Percentiles rank a stretch among this genome's conserved stretches.
Conservation (phyloP, 2,113 vertebrate genomes). For the Cichladusa arquata region DNA sequence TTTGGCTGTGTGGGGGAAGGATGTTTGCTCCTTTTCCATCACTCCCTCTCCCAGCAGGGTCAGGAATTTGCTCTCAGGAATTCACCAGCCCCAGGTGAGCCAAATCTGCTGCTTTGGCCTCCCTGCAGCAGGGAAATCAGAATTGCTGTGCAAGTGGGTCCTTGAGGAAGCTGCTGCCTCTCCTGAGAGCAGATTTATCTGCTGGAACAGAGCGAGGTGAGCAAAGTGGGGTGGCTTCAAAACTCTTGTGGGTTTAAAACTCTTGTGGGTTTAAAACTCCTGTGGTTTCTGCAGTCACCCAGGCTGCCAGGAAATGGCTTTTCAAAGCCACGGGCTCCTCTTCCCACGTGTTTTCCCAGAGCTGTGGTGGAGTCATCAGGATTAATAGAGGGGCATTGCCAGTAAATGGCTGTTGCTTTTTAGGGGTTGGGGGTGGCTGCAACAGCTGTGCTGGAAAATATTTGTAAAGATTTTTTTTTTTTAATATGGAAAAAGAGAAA, state of each 20-base stretch:
- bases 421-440: neutral
- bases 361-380: accelerated
- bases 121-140: accelerated
- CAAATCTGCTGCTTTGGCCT: neutral
- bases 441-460: neutral
- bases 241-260: neutral
- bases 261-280: too few relatives aligned
- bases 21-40: neutral
- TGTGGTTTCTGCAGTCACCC: neutral
- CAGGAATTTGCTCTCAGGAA: neutral
- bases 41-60: neutral
- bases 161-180: neutral
- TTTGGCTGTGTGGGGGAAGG: neutral
- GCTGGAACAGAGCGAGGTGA: neutral
- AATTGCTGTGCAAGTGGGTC: neutral
- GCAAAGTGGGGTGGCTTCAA: neutral
- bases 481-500: neutral
- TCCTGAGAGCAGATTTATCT: neutral
- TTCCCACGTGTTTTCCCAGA: accelerated
- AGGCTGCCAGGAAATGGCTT: neutral
- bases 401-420: neutral
- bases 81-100: neutral
- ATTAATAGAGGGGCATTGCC: neutral
- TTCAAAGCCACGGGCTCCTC: neutral
- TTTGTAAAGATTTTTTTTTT: neutral